Base-by-base conservation (phyloP, 2,113 vertebrate genomes). In the Danionella cerebrum region DNA sequence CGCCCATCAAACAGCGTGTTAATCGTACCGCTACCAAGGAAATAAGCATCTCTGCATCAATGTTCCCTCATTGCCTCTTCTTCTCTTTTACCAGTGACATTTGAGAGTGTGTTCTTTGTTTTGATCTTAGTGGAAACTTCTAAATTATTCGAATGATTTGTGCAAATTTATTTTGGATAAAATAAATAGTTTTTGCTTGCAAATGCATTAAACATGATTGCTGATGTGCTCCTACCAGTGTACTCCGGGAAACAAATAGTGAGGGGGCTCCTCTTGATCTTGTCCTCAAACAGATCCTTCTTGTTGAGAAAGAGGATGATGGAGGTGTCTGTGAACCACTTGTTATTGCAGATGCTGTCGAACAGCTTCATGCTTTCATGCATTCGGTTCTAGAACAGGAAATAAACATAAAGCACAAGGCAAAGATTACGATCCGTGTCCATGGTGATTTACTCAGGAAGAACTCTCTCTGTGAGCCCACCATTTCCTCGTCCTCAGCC, bases 361-460 rank as follows among this genome's bases (percentile, higher is more conserved):
- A 99, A 99, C 58, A 99, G 84, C 82, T 99, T 99, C 95, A 99
- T 99, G 84, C 96, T 98, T 83, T 99, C 96, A 2, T 99, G 96
- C 96, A 99, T 99, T 38, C 96, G 94, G 79, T 99, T 99, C 96
- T 99, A 74, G 0, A 55, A 9, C 31, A 19, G 36, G 1, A 65
- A 12, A n/a, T 2, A 8, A 6, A 39, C n/a, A n/a, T 3, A 0
- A 38, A 11, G 22, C 21, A 24, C 29, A 35, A 44, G 9, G 27
- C 29, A 19, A 31, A 52, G 11, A 19, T 16, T 53, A 29, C 25
- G 45, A 35, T 22, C 24, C 18, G 11, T 50, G 66, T n/a, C n/a
- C n/a, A 38, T 31, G 8, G 1, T 5, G 36, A 31, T n/a, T n/a
- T n/a, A n/a, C n/a, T n/a, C 13, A 3, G 10, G 12, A 36, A 41